These are phyloP conservation scores for Coenobita brevimanus DNA, from an alignment of 1,140 invertebrate genomes.

Conservation along the genomic window DNA sequence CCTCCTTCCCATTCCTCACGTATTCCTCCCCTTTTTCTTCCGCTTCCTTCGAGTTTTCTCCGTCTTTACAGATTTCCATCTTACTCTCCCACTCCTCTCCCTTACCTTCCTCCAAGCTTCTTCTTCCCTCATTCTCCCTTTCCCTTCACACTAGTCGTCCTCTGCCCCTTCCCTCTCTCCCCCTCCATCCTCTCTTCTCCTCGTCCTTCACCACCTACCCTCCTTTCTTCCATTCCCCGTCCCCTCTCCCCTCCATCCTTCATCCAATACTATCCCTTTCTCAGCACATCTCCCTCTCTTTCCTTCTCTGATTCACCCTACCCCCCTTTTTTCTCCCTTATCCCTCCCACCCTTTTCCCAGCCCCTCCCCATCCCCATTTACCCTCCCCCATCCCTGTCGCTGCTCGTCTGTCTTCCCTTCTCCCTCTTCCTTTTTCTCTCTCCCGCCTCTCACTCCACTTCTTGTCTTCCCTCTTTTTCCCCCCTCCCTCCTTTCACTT, in stretches of 20 bases:
- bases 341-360: not conserved
- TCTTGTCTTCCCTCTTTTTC: not conserved
- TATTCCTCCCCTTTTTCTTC: not conserved
- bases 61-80: not conserved
- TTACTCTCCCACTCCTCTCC: not conserved
- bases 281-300: not conserved
- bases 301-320: slow-evolving; percentile 1
- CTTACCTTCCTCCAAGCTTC: not conserved
- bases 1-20: not conserved
- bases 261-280: not conserved
- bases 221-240: not conserved
- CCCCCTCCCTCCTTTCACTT: not conserved
- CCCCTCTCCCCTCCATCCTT: not conserved
- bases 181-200: not conserved
- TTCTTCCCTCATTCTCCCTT: not conserved
- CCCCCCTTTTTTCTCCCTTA: too few relatives aligned
- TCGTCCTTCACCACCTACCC: not conserved
- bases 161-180: not conserved
- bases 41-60: not conserved
- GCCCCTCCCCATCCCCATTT: not conserved
- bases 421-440: not conserved
- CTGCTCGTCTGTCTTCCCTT: not conserved
- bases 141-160: not conserved
- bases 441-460: not conserved
- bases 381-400: too few relatives aligned